A percentile compares a stretch with the other conserved stretches of the same genome.
Conservation (phyloP, 2,888 invertebrate species). For the Dicranocentrus wangi region DNA sequence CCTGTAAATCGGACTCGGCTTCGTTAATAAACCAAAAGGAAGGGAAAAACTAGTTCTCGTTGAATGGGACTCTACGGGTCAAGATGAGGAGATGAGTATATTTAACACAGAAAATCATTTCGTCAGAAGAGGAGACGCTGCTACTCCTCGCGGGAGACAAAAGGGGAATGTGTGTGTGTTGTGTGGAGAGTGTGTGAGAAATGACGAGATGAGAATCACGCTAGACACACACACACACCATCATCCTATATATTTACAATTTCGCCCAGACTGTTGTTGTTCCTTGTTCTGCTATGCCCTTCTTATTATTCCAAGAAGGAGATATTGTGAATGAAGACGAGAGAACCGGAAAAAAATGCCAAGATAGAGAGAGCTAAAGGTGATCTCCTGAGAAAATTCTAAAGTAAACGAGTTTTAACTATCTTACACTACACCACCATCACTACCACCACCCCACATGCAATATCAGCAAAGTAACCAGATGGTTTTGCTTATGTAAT, state of each 20-base stretch:
- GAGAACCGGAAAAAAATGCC: neutral
- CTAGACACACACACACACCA: too few relatives aligned
- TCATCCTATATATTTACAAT: too few relatives aligned
- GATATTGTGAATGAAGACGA: constrained; percentile 25
- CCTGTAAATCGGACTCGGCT: constrained; percentile 17
- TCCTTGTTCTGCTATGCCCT: neutral
- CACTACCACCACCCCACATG: neutral
- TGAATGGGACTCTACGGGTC: constrained; percentile 31
- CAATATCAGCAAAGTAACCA: constrained; percentile 10
- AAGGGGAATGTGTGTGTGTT: constrained; percentile 5
- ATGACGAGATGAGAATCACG: neutral
- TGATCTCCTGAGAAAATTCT: constrained; percentile 56
- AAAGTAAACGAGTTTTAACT: constrained; percentile 47
- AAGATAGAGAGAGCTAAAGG: constrained; percentile 44
- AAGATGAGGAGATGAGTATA: neutral
- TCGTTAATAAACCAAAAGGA: constrained; percentile 4
- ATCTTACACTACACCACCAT: neutral
- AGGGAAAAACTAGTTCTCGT: constrained; percentile 35
- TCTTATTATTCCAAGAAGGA: neutral
- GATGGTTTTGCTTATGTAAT: constrained; percentile 24
- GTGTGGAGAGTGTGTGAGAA: neutral
- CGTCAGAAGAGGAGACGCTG: too few relatives aligned
- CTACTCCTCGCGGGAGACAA: too few relatives aligned
- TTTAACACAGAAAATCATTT: too few relatives aligned
- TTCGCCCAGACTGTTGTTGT: too few relatives aligned